Percentiles rank a stretch among this genome's conserved stretches.
phyloP scores from a whole-genome alignment of 2,113 vertebrate genomes.

The Notothenia rossii region DNA sequence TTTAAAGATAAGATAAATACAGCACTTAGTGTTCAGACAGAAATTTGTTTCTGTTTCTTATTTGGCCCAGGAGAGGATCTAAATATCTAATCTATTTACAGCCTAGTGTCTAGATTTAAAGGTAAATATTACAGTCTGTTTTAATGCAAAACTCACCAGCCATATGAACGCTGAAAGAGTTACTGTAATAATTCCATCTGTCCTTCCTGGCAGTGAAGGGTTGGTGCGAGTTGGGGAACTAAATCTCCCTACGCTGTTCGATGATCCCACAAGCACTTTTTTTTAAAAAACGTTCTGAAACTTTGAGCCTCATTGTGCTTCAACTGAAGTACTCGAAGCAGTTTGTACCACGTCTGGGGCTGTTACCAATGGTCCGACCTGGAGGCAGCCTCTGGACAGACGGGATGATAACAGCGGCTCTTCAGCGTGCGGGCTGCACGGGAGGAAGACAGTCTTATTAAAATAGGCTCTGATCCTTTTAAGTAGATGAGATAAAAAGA shows the following conservation, averaged over 20 bases:
- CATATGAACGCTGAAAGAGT: not conserved
- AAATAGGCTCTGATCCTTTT: not conserved
- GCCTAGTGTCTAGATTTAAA: not conserved
- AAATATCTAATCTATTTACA: not conserved
- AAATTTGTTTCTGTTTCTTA: not conserved
- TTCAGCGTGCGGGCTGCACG: not conserved
- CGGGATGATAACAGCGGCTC: not conserved
- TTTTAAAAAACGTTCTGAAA: not conserved
- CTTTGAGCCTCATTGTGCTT: not conserved
- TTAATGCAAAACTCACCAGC: not conserved
- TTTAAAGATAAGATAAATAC: slow-evolving; percentile 14
- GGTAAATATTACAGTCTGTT: not conserved
- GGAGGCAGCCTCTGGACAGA: not conserved
- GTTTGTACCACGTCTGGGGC: not conserved
- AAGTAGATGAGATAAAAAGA: too few relatives aligned
- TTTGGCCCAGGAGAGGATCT: not conserved
- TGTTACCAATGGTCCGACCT: not conserved
- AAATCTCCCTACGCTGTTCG: not conserved
- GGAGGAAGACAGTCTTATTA: not conserved
- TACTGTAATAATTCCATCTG: not conserved
- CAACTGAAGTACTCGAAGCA: not conserved
- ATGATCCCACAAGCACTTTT: not conserved
- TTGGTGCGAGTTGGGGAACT: not conserved
- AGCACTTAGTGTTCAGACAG: slow-evolving; percentile 33
- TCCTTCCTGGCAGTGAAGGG: not conserved